Evolutionary conservation across 2,797 vertebrate genomes (phyloP).

Genomic region (Eremophila alpestris): DNA sequence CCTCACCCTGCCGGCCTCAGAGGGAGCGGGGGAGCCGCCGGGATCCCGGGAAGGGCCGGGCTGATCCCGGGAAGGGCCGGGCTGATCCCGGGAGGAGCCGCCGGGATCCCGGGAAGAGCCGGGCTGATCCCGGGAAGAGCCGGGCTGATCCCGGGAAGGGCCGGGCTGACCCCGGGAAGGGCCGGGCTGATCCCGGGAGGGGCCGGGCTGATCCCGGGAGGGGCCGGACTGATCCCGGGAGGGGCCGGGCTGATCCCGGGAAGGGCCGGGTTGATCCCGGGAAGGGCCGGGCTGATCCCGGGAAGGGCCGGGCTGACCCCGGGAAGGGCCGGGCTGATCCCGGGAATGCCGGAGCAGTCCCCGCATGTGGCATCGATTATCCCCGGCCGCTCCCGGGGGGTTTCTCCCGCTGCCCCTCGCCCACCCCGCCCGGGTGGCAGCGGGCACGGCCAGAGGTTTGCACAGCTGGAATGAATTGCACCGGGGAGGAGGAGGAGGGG

Average conservation of each 20-base stretch:
- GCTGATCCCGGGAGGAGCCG: neutral
- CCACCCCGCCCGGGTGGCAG: constrained; percentile 79
- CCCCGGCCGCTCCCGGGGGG: constrained; percentile 71
- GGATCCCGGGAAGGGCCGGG: neutral
- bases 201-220: too few species aligned
- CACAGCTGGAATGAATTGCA: constrained; percentile 88
- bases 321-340: neutral
- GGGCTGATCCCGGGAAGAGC: too few species aligned
- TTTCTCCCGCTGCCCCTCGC: constrained; percentile 81
- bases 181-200: too few species aligned
- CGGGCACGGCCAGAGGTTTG: constrained; percentile 82
- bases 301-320: neutral
- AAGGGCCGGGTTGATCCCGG: neutral
- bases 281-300: neutral
- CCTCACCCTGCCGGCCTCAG: neutral
- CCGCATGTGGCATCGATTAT: constrained; percentile 85
- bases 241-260: neutral
- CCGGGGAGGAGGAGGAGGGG: constrained; percentile 65
- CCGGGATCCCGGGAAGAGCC: too few species aligned
- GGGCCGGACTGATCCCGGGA: too few species aligned
- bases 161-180: too few species aligned
- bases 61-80: neutral
- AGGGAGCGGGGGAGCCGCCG: fast-evolving
- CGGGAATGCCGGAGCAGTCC: neutral
- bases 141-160: too few species aligned